Evolutionary conservation across 2,113 vertebrate genomes (phyloP).

Genomic region (Potamarius usumacintae): DNA sequence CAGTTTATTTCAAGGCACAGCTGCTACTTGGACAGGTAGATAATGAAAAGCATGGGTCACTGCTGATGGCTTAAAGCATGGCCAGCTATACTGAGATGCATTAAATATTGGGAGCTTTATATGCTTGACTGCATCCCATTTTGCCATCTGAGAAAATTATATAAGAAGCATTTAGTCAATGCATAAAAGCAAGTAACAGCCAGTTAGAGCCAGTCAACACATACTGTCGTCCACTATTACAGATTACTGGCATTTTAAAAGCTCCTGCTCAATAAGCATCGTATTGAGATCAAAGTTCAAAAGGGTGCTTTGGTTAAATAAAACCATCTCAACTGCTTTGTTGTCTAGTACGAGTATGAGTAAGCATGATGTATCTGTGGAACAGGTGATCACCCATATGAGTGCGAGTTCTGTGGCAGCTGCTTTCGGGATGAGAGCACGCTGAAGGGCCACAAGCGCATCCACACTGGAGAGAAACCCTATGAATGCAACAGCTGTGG

Average conservation of each 20-base stretch:
- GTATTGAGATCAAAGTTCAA: constrained; percentile 31
- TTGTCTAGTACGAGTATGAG: not conserved
- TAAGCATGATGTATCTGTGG: not conserved
- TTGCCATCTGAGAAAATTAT: constrained; percentile 75
- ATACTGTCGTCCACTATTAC: constrained; percentile 54
- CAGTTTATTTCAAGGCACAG: constrained; percentile 98
- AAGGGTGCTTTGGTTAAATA: not conserved
- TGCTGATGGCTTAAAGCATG: constrained; percentile 98
- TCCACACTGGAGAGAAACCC: constrained; percentile 92
- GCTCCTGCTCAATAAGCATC: constrained; percentile 48
- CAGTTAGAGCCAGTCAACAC: constrained; percentile 62
- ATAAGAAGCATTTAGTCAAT: constrained; percentile 50
- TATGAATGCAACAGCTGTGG: constrained; percentile 95
- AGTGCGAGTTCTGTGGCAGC: constrained; percentile 98
- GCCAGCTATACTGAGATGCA: constrained; percentile 91
- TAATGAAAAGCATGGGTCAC: constrained; percentile 99
- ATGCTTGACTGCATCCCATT: constrained; percentile 78
- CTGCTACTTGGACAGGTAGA: constrained; percentile 95
- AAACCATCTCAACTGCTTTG: not conserved
- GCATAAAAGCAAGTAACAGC: constrained; percentile 68
- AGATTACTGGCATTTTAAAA: constrained; percentile 65
- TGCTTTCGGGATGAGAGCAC: constrained; percentile 98
- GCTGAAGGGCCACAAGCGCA: constrained; percentile 94
- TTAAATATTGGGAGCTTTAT: constrained; percentile 92
- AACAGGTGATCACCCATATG: constrained; percentile 93